Base-by-base conservation (phyloP, 2,797 vertebrate species). In the Avahi laniger region DNA sequence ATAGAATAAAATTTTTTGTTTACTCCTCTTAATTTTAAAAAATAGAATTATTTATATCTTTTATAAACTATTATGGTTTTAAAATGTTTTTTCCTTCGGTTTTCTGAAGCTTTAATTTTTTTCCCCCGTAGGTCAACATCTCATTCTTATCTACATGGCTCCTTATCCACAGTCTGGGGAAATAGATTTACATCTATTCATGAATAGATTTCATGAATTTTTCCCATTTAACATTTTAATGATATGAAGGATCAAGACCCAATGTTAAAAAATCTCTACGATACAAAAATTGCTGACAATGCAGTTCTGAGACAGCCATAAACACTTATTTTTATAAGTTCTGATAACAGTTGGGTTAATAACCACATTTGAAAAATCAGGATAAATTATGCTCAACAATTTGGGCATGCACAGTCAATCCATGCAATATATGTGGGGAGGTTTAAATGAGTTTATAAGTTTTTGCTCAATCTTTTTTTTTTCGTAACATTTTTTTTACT, bases 21-120 rank as follows among this genome's bases (percentile, higher is more conserved):
- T 93, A 76, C 24, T 89, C 89, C 94, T 89, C 43, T 65, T 65
- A 79, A 92, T 85, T 93, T 93, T n/a, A 94, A 90, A 94, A 91
- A 83, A 78, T 10, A 88, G 11, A 57, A 86, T 43, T 67, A 24
- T 76, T 92, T 78, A 54, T 82, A 78, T 65, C 14, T 46, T 95
- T 95, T 90, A 83, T 83, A 81, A 95, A 91, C 67, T 78, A 43
- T 50, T 38, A 67, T 54, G 6, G 17, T 70, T 93, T 91, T 43
- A 88, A 70, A 46, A 30, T 33, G 50, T 50, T 80, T 81, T 88
- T 13, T 5, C 11, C 26, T 22, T 97, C 9, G 11, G 17, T 96
- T 76, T 93, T 70, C 18, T 22, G 17, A 96, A 85, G 63, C 15
- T 8, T 11, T 81, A 10, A 14, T 18, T 17, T 63, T 30, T 12